phyloP scores from a whole-genome alignment of 2,113 vertebrate species.

The Rhodinocichla rosea region DNA sequence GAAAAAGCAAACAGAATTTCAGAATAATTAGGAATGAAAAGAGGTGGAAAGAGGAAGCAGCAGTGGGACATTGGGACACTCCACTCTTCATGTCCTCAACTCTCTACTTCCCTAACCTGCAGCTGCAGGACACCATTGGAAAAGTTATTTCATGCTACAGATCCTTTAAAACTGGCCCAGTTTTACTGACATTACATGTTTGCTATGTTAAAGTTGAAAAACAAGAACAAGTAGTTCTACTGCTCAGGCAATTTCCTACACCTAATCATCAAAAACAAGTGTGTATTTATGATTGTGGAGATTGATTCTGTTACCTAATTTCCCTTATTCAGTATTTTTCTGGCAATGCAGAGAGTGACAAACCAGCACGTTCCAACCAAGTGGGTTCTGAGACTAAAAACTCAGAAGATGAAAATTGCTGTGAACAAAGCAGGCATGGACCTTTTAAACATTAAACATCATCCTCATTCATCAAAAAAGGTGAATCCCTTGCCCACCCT shows the following conservation, averaged over 20 bases:
- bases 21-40: not conserved
- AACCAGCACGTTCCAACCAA: not conserved
- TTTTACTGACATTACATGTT: not conserved
- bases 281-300: not conserved
- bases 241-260: not conserved
- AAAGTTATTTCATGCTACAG: not conserved
- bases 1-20: not conserved
- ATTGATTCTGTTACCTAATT: not conserved
- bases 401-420: not conserved
- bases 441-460: not conserved
- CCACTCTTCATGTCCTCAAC: accelerated
- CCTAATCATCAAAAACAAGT: not conserved
- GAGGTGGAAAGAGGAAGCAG: not conserved
- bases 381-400: not conserved
- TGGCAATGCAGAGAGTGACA: not conserved
- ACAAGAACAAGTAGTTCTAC: not conserved
- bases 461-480: not conserved
- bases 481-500: not conserved
- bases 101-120: not conserved
- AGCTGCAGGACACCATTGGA: not conserved
- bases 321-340: not conserved
- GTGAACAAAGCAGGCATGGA: not conserved
- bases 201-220: not conserved
- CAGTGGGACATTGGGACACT: not conserved
- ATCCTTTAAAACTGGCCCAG: not conserved